Evolutionary conservation across 2,113 vertebrate genomes (phyloP).

Genomic region (Hyperoodon ampullatus): DNA sequence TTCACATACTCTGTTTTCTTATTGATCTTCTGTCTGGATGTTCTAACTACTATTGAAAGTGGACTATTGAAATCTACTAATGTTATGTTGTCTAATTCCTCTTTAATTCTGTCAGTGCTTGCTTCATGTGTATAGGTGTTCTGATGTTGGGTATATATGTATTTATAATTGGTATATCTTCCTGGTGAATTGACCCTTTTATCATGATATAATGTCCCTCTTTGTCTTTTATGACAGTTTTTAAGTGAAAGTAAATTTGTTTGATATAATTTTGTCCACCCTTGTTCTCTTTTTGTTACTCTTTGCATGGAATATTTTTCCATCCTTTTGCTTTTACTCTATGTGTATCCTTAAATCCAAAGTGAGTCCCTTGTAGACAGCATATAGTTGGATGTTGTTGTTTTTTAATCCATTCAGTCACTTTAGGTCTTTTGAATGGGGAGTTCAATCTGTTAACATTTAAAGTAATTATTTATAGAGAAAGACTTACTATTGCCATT

Average conservation of each 20-base stretch:
- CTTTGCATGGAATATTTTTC: background rate
- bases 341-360: background rate
- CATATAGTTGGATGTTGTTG: background rate
- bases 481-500: background rate
- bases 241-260: background rate
- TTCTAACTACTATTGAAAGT: background rate
- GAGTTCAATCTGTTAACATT: background rate
- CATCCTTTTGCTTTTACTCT: background rate
- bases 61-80: background rate
- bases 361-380: background rate
- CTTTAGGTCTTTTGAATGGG: background rate
- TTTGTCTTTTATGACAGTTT: background rate
- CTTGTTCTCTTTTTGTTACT: background rate
- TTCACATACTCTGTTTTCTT: background rate
- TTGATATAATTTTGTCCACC: background rate
- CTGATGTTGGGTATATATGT: background rate
- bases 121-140: background rate
- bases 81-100: background rate
- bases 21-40: background rate
- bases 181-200: background rate
- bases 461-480: background rate
- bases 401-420: background rate
- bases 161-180: background rate
- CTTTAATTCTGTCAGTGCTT: background rate
- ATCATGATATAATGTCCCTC: background rate